phyloP scores from a whole-genome alignment of 2,797 vertebrate species.

The Gymnoscopelus braueri region DNA sequence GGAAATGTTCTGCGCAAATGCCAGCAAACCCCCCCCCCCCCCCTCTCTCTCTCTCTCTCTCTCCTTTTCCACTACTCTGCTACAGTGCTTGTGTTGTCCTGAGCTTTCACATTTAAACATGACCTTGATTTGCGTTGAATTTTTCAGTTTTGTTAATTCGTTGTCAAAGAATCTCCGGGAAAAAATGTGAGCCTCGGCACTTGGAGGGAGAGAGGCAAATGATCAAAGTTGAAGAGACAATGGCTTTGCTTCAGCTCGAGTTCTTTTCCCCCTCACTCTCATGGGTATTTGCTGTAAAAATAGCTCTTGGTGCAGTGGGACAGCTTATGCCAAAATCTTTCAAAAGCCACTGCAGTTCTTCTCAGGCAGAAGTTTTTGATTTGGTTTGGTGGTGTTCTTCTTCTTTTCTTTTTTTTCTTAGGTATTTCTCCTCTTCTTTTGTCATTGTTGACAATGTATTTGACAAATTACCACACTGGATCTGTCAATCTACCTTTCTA shows the following conservation, averaged over 20 bases:
- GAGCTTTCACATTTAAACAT: constrained; percentile 68
- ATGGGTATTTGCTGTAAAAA: constrained; percentile 79
- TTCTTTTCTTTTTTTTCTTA: constrained; percentile 47
- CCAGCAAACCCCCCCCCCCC: constrained; percentile 53
- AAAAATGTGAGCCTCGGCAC: background rate
- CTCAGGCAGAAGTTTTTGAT: constrained; percentile 68
- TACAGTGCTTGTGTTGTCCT: constrained; percentile 58
- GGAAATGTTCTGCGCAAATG: constrained; percentile 85
- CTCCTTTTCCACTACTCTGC: constrained; percentile 39
- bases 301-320: constrained; percentile 78
- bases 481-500: constrained; percentile 63
- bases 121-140: constrained; percentile 69
- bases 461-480: constrained; percentile 46
- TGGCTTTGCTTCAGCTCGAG: constrained; percentile 68
- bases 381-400: constrained; percentile 53
- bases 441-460: constrained; percentile 41
- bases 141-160: constrained; percentile 63
- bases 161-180: constrained; percentile 46
- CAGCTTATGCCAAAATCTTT: constrained; percentile 79
- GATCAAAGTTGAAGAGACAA: constrained; percentile 75
- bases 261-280: constrained; percentile 67
- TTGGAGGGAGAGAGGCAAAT: constrained; percentile 41
- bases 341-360: constrained; percentile 69
- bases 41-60: constrained; percentile 17
- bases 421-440: constrained; percentile 52